Base-by-base conservation (phyloP, 2,888 invertebrate genomes). In the Anarsia innoxiella region DNA sequence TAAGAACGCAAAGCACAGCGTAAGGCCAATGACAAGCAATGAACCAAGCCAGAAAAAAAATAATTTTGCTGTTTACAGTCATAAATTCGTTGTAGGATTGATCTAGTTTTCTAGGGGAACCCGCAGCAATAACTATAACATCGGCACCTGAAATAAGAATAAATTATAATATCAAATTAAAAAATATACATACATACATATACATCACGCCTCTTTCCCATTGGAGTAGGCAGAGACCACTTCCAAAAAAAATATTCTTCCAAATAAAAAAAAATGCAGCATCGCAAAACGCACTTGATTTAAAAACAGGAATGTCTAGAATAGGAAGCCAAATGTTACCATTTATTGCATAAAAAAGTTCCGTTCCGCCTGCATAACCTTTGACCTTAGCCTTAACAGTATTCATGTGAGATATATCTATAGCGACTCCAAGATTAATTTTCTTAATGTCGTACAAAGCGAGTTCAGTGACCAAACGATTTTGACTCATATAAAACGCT, bases 51-150 rank as follows among this genome's bases (percentile, higher is more conserved):
- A n/a, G n/a, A n/a, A n/a, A n/a, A n/a, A n/a, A n/a, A n/a, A n/a
- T n/a, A n/a, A n/a, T n/a, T n/a, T n/a, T n/a, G n/a, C n/a, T n/a
- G n/a, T n/a, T n/a, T n/a, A n/a, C n/a, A n/a, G n/a, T n/a, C n/a
- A n/a, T n/a, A n/a, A n/a, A n/a, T n/a, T n/a, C n/a, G n/a, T n/a
- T n/a, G n/a, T n/a, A n/a, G n/a, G n/a, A n/a, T n/a, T n/a, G n/a
- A n/a, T n/a, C 96, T 37, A 97, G 97, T 74, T 97, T 97, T 48
- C 96, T 89, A 27, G 97, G 96, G 9, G 97, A 94, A 51, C 97
- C 97, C 52, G 97, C 97, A 31, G 97, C 96, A 53, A 97, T 94
- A 39, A 97, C 91, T 14, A 97, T 93, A 13, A 95, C 88, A 69
- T 94, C 88, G 33, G 88, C 66, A 46, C 56, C 79, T 57, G 41